Base-by-base conservation (phyloP, 1,140 invertebrate species). In the Drosophila nigromelanica region DNA sequence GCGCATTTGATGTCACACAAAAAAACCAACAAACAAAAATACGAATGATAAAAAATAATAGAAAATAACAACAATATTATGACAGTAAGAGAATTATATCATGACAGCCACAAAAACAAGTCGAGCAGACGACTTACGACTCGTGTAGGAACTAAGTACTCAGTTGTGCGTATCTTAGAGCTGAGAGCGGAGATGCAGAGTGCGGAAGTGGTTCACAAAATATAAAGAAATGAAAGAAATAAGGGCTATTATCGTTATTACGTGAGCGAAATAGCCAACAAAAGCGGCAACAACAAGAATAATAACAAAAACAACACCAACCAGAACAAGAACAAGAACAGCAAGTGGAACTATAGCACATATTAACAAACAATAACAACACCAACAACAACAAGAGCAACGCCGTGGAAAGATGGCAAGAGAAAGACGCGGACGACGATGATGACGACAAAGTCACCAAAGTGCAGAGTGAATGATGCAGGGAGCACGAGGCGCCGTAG, bases 381-480 rank as follows among this genome's bases (percentile, higher is more conserved):
- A 72, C 37, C 61, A 15, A 52, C 45, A 67, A 50, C 55, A 66
- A 60, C 64, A 12, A 54, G 18, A 18, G n/a, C n/a, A 33, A 33
- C 15, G 12, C 21, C 48, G 50, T 64, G 24, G 4, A 69, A 68
- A n/a, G 21, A 52, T 1, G 5, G 8, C 10, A 24, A 43, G 12
- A 61, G 56, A 50, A 73, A 58, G 52, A 78, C 37, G 55, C 58
- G 45, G 63, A 73, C 51, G 50, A 69, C 45, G 59, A 63, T 40
- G 54, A 51, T 66, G 73, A 56, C 35, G 56, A 76, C 67, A 76
- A 79, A 80, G 80, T 83, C 67, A 54, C 76, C 76, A 76, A 78
- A 82, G 76, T 79, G 76, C 80, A 83, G 40, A 83, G 52, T 55
- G 55, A 58, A 58, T 58, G 55, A 58, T 58, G 42, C 50, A 50